A percentile compares a stretch with the other conserved stretches of the same genome.
These are phyloP conservation scores for Phrixothrix hirtus DNA, from an alignment of 2,888 invertebrate species.

Conservation along the genomic window DNA sequence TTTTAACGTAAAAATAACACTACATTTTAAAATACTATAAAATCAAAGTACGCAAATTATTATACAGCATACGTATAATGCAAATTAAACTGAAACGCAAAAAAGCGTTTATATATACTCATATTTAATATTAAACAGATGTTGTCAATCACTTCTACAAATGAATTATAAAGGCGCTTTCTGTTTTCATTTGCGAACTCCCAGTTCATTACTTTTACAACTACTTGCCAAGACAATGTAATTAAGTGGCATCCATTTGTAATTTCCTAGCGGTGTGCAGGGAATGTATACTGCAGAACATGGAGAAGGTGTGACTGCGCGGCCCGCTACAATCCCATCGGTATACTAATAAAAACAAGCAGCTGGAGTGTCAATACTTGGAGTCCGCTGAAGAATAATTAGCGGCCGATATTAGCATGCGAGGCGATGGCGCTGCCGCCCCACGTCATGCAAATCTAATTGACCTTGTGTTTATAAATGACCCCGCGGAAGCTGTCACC, in stretches of 20 bases:
- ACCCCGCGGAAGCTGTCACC: constrained; percentile 54
- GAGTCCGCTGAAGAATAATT: constrained; percentile 52
- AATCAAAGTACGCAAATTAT: too few species aligned
- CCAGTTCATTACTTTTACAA: constrained; percentile 55
- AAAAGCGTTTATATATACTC: too few species aligned
- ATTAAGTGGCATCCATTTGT: constrained; percentile 59
- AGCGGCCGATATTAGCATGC: constrained; percentile 51
- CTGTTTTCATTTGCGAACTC: constrained; percentile 48
- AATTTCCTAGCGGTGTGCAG: constrained; percentile 56
- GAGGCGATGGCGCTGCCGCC: constrained; percentile 33
- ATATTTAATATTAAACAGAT: too few species aligned
- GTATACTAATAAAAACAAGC: constrained; percentile 54
- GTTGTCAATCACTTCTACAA: too few species aligned
- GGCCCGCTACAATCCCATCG: constrained; percentile 52
- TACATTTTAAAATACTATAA: too few species aligned
- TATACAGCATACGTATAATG: too few species aligned
- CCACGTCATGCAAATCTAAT: constrained; percentile 52
- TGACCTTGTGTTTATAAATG: constrained; percentile 57
- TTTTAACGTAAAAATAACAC: too few species aligned
- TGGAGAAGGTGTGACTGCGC: constrained; percentile 57
- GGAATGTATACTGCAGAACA: constrained; percentile 56
- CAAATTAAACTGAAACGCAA: too few species aligned
- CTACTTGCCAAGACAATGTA: constrained; percentile 58
- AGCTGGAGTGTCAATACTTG: constrained; percentile 54
- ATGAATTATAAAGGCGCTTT: constrained; percentile 44